Conservation (phyloP, 2,888 invertebrate species). For the Hydriomena furcata region DNA sequence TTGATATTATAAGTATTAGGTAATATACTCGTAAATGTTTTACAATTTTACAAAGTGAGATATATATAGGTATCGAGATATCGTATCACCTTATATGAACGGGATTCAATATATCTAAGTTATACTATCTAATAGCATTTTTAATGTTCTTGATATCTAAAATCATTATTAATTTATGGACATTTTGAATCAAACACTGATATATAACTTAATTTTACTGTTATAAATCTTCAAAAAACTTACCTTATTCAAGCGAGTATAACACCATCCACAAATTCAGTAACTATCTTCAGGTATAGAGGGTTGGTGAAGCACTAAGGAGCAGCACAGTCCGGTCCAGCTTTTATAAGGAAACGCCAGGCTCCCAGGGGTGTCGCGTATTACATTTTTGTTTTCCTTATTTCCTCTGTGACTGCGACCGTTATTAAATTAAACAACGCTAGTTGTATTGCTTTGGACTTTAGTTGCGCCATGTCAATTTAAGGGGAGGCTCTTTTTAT, state of each 20-base stretch:
- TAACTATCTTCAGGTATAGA: constrained; percentile 10
- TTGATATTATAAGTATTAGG: too few species aligned
- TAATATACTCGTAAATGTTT: too few species aligned
- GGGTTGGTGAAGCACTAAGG: constrained; percentile 43
- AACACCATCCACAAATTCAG: constrained; percentile 16
- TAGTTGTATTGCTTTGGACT: constrained; percentile 65
- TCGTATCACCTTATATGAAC: too few species aligned
- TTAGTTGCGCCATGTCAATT: constrained; percentile 39
- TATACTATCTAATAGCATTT: too few species aligned
- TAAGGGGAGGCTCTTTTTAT: constrained; percentile 44
- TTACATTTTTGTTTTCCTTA: constrained; percentile 58
- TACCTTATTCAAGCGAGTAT: constrained; percentile 11
- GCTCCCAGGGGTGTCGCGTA: constrained; percentile 67
- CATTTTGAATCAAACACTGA: neutral
- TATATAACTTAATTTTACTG: too few species aligned
- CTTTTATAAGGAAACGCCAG: constrained; percentile 63
- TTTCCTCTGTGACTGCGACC: constrained; percentile 52
- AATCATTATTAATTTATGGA: too few species aligned
- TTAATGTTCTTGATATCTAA: too few species aligned
- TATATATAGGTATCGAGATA: too few species aligned
- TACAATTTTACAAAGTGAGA: too few species aligned
- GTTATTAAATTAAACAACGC: constrained; percentile 81
- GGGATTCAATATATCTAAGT: too few species aligned
- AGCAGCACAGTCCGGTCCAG: constrained; percentile 29
- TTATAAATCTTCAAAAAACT: too few species aligned